Evolutionary conservation across 2,888 invertebrate species (phyloP), one percentile per base, ranked within the genome.

Genomic region (Hydroisotoma schaefferi): DNA sequence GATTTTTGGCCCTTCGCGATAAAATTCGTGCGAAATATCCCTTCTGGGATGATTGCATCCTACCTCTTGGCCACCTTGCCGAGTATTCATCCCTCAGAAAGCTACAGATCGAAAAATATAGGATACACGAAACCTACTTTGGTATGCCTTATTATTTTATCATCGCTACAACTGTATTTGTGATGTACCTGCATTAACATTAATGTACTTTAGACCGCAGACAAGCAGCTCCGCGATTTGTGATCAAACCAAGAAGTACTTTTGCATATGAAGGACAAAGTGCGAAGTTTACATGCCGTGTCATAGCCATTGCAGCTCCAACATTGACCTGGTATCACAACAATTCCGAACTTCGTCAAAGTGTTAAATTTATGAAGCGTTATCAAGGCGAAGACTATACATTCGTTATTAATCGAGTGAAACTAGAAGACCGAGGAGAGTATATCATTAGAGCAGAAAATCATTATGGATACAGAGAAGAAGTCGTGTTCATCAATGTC

Each of bases 301-400:
- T 99, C 73, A 92, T 99, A 75, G 94, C 94, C 0, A 85, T 88
- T 71, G 94, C 98, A 26, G 85, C 94, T 23, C 94, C 98, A 37
- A 93, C 94, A 0, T 85, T 99, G 65, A 90, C 94, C 23, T 99
- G 99, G 99, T 89, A 87, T 70, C 88, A 90, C 75, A 94, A 93
- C 79, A 92, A 91, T 78, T 84, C 86, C 75, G 97, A 97, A 76
- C 80, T 99, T 56, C 83, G 92, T 57, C 98, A 99, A 80, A 94
- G 94, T 72, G 95, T 97, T 69, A 99, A 99, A 80, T 95, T 91
- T 79, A 99, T 99, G 98, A 98, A 98, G 81, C 86, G 95, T 75
- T 99, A 98, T 77, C 84, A 87, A 44, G 93, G 90, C 56, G 94
- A 97, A 74, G 94, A 98, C 76, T 99, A 94, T 78, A 94, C 94